A percentile compares a stretch with the other conserved stretches of the same genome.
These are phyloP conservation scores for Onychorhynchus coronatus DNA, from an alignment of 2,113 vertebrate species.

Conservation along the genomic window DNA sequence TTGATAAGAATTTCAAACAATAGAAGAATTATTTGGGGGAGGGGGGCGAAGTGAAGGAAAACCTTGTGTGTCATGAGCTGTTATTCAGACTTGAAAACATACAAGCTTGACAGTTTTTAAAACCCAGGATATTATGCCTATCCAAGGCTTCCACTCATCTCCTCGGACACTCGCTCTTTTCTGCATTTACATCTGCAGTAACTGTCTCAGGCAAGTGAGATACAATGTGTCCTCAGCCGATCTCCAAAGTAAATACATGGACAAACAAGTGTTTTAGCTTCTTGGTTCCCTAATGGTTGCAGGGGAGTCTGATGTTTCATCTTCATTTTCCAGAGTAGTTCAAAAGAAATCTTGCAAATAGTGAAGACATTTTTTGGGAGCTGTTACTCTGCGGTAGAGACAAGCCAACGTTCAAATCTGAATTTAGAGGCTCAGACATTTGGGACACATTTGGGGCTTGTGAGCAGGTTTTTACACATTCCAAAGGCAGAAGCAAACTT, in stretches of 20 bases:
- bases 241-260: background rate
- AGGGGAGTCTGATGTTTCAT: background rate
- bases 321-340: background rate
- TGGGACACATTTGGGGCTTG: background rate
- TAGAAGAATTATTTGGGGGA: background rate
- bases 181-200: background rate
- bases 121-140: background rate
- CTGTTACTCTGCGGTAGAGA: background rate
- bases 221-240: background rate
- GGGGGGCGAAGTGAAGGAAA: background rate
- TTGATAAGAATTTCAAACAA: background rate
- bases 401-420: background rate
- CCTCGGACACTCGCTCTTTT: background rate
- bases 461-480: background rate
- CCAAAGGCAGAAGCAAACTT: background rate
- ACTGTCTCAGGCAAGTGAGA: background rate
- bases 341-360: background rate
- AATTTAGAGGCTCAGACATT: background rate
- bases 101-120: background rate
- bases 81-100: background rate
- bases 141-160: background rate
- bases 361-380: background rate
- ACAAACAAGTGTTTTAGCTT: background rate
- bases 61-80: background rate
- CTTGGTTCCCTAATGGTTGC: background rate